Evolutionary conservation across 2,113 vertebrate genomes (phyloP), one percentile per base, ranked within the genome.

Genomic region (Craseonycteris thonglongyai): DNA sequence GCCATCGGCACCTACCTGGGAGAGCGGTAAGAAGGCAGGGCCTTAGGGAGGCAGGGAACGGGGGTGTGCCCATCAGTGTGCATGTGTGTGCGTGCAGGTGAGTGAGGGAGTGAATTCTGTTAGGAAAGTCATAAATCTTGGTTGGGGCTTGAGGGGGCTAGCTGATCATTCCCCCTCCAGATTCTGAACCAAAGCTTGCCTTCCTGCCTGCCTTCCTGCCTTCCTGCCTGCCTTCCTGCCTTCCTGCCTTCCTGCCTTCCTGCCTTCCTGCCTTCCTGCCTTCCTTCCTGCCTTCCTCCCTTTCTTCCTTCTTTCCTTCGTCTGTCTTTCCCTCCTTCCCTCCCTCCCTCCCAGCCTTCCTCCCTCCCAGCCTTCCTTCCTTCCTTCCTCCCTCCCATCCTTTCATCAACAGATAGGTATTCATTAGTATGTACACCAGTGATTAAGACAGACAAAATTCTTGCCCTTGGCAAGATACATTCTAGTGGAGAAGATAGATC

Each of bases 1-100:
- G 99, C 99, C 91, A 99, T 99, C 3, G 99, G 99, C 82, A 98
- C 98, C 89, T 99, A 99, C 96, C 95, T 99, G 21, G 99, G 99
- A 89, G 98, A 99, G 87, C 99, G 99, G 99, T 99, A 94, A 98
- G 98, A 71, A 5, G 12, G 0, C 0, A 0, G 7, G 45, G 54
- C 9, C 54, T 12, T 0, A 3, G 59, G 35, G 18, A 68, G 45
- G 78, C 1, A 2, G 82, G 40, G 56, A 19, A 8, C 22, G 47
- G 28, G 75, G 28, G 22, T 5, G 49, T 33, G 21, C 40, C n/a
- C n/a, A n/a, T n/a, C n/a, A n/a, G n/a, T n/a, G n/a, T n/a, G n/a
- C n/a, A n/a, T n/a, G n/a, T n/a, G n/a, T n/a, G n/a, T n/a, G n/a
- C 19, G 42, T 21, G 47, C 38, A 98, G 99, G 99, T 99, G 94